A percentile compares a stretch with the other conserved stretches of the same genome.
phyloP scores from a whole-genome alignment of 37 sponge, comb jelly and placozoan species.

The Aplysina aerophoba region DNA sequence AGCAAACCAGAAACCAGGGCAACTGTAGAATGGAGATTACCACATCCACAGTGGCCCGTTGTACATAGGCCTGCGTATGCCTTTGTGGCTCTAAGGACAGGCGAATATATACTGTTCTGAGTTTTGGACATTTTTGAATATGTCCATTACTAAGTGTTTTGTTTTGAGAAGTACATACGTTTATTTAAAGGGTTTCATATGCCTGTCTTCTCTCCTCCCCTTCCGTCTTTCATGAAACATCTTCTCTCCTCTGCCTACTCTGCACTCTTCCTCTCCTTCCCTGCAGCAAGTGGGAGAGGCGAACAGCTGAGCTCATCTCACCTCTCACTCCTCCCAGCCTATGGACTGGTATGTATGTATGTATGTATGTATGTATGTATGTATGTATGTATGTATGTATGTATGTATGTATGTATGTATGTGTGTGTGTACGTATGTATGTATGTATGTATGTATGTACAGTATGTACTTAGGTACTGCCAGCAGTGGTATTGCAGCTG shows the following conservation, averaged over 20 bases:
- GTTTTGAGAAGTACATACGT: too few species aligned
- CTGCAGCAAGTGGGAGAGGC: neutral
- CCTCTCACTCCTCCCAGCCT: slow-evolving; percentile 11
- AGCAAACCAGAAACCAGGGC: too few species aligned
- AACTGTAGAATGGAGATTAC: too few species aligned
- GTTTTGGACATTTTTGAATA: too few species aligned
- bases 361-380: slow-evolving; percentile 33
- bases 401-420: neutral
- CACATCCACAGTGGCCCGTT: too few species aligned
- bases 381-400: slow-evolving; percentile 29
- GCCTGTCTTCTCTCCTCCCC: too few species aligned
- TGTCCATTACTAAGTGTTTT: too few species aligned
- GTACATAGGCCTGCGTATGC: too few species aligned
- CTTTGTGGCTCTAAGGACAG: too few species aligned
- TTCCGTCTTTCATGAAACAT: neutral
- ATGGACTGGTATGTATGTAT: slow-evolving; percentile 29
- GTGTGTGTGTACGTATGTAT: neutral
- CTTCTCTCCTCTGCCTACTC: neutral
- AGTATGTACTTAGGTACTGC: neutral
- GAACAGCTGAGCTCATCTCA: slow-evolving; percentile 12
- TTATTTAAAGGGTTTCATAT: too few species aligned
- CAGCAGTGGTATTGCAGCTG: too few species aligned
- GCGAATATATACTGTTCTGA: too few species aligned
- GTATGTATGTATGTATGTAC: neutral
- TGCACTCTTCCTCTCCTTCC: neutral